These are phyloP conservation scores for Orientallactaga sibirica DNA, from an alignment of 2,797 vertebrate species.

Conservation along the genomic window DNA sequence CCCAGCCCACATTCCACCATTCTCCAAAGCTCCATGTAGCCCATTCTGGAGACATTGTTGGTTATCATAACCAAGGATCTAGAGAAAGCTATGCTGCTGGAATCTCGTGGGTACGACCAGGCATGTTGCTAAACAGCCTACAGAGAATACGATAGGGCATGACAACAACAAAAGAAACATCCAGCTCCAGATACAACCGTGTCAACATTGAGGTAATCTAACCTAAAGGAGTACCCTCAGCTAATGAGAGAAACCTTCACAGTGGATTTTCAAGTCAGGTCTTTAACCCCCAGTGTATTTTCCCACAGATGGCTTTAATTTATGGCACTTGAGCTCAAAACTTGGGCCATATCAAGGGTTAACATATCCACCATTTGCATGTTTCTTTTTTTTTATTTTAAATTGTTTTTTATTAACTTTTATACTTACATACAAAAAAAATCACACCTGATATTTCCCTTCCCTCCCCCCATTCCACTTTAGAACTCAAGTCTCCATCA, in stretches of 20 bases:
- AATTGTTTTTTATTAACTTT: too few species aligned
- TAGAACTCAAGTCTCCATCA: too few species aligned
- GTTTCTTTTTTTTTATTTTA: neutral
- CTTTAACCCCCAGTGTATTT: neutral
- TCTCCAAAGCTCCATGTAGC: neutral
- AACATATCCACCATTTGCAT: neutral
- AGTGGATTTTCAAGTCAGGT: neutral
- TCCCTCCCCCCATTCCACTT: too few species aligned
- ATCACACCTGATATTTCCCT: too few species aligned
- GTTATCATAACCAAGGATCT: neutral
- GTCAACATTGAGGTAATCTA: neutral
- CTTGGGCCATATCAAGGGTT: neutral
- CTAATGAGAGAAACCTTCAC: neutral
- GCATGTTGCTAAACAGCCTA: neutral
- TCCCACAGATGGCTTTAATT: neutral
- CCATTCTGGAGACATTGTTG: neutral
- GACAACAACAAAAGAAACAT: neutral
- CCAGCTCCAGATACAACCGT: neutral
- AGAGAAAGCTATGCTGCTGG: neutral
- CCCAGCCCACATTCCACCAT: too few species aligned
- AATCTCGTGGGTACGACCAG: too few species aligned
- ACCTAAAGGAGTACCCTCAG: neutral
- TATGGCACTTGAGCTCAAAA: neutral
- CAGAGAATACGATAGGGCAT: neutral
- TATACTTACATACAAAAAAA: too few species aligned